Base-by-base conservation (phyloP, 1,140 invertebrate genomes). In the Propsilocerus akamusi region DNA sequence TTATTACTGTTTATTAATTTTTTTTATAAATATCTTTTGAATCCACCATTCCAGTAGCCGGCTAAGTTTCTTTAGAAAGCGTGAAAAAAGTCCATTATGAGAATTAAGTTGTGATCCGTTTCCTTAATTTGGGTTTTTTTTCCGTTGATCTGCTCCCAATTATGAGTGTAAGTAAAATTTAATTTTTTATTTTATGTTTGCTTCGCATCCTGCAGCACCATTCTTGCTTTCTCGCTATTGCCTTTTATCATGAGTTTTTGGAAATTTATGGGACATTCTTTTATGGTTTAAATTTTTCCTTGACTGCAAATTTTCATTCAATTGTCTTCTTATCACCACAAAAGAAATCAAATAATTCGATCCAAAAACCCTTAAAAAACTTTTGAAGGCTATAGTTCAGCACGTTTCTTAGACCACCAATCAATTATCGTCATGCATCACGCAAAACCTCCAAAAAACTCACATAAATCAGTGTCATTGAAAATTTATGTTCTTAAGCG, bases 1-100 rank as follows among this genome's bases (percentile, higher is more conserved):
- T 12, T 30, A 30, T 20, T 41, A 20, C 34, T 20, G 2, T 7
- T 41, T 41, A 1, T 41, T 37, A 17, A 3, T 2, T 6, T 37
- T 14, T 17, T 41, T 41, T 17, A 5, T 41, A 10, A 20, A 20
- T 41, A 5, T 41, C 12, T 41, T 41, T 17, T 41, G 17, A 41
- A 20, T 41, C 14, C 22, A 41, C 14, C 8, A 20, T 20, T 41
- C n/a, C 3, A 30, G 34, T 41, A 41, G 34, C 34, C 17, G 22
- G 34, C 34, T 41, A n/a, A 41, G 34, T 41, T 41, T 41, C 34
- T 41, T 41, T 41, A 41, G 34, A 41, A 41, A 41, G 10, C 34
- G 34, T 17, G 34, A 41, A 8, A n/a, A 20, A 41, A 41, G 34
- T 41, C 34, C 34, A 20, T 41, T 41, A 41, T 20, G 14, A 41